Base-by-base conservation (phyloP, 2,797 vertebrate species). In the Chaenodraco wilsoni region DNA sequence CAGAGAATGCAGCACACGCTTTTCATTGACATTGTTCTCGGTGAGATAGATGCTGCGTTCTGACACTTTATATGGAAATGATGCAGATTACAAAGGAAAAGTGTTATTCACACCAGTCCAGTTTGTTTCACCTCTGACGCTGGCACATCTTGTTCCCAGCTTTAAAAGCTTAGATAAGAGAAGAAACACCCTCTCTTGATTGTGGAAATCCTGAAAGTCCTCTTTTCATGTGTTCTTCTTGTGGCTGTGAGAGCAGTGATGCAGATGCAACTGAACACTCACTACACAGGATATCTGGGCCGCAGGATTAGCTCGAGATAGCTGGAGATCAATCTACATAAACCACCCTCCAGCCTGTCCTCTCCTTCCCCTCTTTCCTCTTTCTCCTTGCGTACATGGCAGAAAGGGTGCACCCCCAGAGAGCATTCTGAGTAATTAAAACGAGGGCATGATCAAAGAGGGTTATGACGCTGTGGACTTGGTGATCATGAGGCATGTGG, bases 251-350 rank as follows among this genome's bases (percentile, higher is more conserved):
- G 76, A 84, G 84, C 84, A 83, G 75, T 79, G 74, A 80, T 80
- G 83, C 84, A 88, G 84, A 83, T 72, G 84, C 65, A 67, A 81
- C 81, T 89, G 79, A 72, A 78, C 76, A 84, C 84, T 79, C 78
- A 82, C 81, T 81, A 90, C 87, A 90, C 84, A 84, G 77, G 81
- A 81, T 81, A 88, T 89, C 80, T 87, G 81, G 81, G 82, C 75
- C 76, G 62, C 78, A 75, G 90, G 92, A 93, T 93, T 92, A 93
- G 67, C 83, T 79, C 60, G 74, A 90, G 90, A 89, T 91, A 83
- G 81, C 84, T 88, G 69, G 50, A 93, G 90, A 93, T 91, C 89
- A 86, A 91, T 92, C 89, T 93, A 90, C 91, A 93, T 92, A 91
- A 91, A 82, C 74, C 84, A 75, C 88, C 88, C 75, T 31, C 79